Evolutionary conservation across 2,113 vertebrate species (phyloP).

Genomic region (Labrus mixtus): DNA sequence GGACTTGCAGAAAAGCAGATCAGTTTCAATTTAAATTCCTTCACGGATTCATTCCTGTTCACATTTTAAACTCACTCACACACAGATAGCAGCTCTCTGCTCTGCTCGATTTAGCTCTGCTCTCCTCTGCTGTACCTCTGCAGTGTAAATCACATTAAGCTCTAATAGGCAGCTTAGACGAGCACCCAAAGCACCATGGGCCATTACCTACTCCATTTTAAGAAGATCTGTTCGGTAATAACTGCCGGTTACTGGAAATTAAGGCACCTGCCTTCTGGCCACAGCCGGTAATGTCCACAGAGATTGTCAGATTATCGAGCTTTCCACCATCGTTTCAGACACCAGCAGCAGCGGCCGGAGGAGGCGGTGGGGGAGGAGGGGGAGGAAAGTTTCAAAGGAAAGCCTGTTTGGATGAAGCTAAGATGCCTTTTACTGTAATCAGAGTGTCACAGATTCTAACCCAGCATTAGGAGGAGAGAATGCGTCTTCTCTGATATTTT

Average conservation of each 20-base stretch:
- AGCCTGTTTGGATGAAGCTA: not conserved
- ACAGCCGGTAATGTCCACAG: conserved; percentile 42
- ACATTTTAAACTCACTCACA: conserved; percentile 16
- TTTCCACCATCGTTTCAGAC: conserved; percentile 20
- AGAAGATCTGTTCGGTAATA: conserved; percentile 67
- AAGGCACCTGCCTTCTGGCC: conserved; percentile 70
- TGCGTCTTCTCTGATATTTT: too few species aligned
- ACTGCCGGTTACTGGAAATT: conserved; percentile 66
- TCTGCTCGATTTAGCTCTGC: not conserved
- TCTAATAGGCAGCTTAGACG: conserved; percentile 65
- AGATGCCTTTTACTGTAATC: not conserved
- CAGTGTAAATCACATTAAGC: conserved; percentile 73
- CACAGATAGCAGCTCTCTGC: conserved; percentile 6
- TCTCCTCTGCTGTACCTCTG: conserved; percentile 16
- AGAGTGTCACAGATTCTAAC: not conserved
- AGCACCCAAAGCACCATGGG: conserved; percentile 62
- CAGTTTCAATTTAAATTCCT: conserved; percentile 28
- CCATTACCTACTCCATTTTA: conserved; percentile 73
- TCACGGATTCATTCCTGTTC: conserved; percentile 28
- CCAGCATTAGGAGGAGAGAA: not conserved
- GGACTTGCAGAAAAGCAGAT: conserved; percentile 13
- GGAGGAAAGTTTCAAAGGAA: not conserved
- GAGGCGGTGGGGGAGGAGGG: not conserved
- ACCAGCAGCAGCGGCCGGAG: not conserved
- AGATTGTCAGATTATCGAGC: conserved; percentile 60